Base-by-base conservation (phyloP, 2,113 vertebrate genomes). In the Tenebrosternarchus preto region DNA sequence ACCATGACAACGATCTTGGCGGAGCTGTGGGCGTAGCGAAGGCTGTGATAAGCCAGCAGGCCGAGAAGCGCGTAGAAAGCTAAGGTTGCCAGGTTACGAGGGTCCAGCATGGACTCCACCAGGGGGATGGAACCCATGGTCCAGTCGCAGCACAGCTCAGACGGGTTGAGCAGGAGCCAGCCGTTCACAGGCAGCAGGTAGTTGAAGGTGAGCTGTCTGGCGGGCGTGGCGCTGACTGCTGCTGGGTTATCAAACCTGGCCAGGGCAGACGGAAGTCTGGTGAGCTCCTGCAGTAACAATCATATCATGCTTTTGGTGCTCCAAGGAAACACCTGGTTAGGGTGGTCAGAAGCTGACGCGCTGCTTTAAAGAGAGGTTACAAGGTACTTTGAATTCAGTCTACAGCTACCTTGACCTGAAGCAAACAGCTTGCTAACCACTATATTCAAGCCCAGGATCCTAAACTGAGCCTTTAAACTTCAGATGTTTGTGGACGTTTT, bases 71-170 rank as follows among this genome's bases (percentile, higher is more conserved):
- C 82, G 87, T 98, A 99, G 90, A 99, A 98, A 9, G 83, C 83
- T 83, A 98, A 83, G 0, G 97, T 99, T 84, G 96, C 96, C 81
- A 97, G 31, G 89, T 99, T 99, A 57, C 97, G 93, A 19, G 92
- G 77, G 88, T 99, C 98, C 11, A 98, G 80, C 57, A 96, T 78
- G 0, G 96, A 96, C 84, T 98, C 97, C 86, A 99, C 95, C 3
- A 99, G 90, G 31, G 98, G 96, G 83, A 99, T 96, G 80, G 98
- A 98, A 83, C 97, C 98, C 98, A 99, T 99, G 15, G 98, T 99
- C 98, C 97, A 99, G 87, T 99, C 97, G 76, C 98, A 99, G 88
- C 97, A 99, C 29, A 99, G 91, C 82, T 98, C 96, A 5, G 97
- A 98, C 6, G 98, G 97, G 84, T 97, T 96, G 74, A 99, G 92